A percentile compares a stretch with the other conserved stretches of the same genome.
phyloP scores from a whole-genome alignment of 2,113 vertebrate genomes.

The Scytalopus superciliaris region DNA sequence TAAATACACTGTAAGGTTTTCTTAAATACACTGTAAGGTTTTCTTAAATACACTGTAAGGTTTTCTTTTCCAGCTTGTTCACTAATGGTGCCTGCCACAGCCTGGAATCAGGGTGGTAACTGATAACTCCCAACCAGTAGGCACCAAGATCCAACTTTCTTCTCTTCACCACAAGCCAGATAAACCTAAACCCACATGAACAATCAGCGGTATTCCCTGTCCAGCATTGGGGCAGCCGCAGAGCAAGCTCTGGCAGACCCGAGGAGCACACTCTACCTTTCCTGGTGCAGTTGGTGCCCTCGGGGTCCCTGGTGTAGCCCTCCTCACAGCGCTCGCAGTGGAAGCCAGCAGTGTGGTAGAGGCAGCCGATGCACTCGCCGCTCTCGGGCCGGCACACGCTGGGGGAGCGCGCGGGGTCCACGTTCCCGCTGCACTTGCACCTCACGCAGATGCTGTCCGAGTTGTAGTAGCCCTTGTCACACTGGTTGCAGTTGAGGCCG shows the following conservation, averaged over 20 bases:
- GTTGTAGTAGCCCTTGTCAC: constrained; percentile 84
- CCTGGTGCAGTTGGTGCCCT: constrained; percentile 81
- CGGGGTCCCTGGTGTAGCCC: constrained; percentile 76
- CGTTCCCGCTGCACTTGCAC: constrained; percentile 87
- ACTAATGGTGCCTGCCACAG: neutral
- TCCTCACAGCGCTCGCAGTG: constrained; percentile 83
- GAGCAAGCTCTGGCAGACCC: accelerated
- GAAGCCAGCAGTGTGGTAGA: constrained; percentile 81
- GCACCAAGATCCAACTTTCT: neutral
- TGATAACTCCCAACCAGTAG: neutral
- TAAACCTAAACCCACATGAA: accelerated
- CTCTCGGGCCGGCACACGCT: constrained; percentile 82
- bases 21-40: too few species aligned
- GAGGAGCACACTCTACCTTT: constrained; percentile 71
- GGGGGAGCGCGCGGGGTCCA: constrained; percentile 71
- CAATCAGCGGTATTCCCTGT: neutral
- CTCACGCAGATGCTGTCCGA: constrained; percentile 77
- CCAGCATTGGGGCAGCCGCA: neutral
- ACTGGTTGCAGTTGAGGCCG: constrained; percentile 80
- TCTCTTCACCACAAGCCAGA: neutral
- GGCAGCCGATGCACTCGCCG: constrained; percentile 84
- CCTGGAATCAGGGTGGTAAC: neutral
- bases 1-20: neutral
- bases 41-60: too few species aligned
- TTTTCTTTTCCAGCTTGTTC: neutral